Percentiles rank a stretch among this genome's conserved stretches.
Evolutionary conservation across 1,140 invertebrate genomes (phyloP).

Genomic region (Lineus longissimus): DNA sequence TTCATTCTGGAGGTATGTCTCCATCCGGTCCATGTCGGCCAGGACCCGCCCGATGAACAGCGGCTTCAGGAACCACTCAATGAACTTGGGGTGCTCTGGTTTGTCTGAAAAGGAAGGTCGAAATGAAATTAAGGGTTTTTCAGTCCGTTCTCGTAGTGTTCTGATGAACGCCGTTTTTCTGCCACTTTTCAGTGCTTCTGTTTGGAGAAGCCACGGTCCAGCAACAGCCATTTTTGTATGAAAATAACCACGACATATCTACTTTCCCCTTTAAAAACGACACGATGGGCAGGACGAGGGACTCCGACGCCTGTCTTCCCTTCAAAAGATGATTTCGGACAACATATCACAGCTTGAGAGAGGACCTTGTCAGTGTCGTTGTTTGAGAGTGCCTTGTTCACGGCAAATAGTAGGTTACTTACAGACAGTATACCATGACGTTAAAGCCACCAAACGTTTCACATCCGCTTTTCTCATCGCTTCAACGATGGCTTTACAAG

Average conservation of each 20-base stretch:
- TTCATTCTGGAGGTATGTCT: constrained; percentile 34
- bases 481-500: constrained; percentile 27
- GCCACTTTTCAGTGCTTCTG: too few relatives aligned
- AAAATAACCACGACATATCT: too few relatives aligned
- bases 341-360: too few relatives aligned
- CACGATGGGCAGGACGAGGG: too few relatives aligned
- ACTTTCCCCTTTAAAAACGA: too few relatives aligned
- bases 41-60: constrained; percentile 37
- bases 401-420: not conserved
- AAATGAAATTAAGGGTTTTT: not conserved
- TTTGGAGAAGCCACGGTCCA: too few relatives aligned
- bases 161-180: too few relatives aligned
- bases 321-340: too few relatives aligned
- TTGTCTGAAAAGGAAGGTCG: constrained; percentile 18
- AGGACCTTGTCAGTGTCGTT: too few relatives aligned
- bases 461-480: constrained; percentile 27
- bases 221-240: too few relatives aligned
- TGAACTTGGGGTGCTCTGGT: constrained; percentile 32
- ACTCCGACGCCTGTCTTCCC: not conserved
- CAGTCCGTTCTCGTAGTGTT: too few relatives aligned
- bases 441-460: constrained; percentile 28
- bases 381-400: too few relatives aligned
- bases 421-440: constrained; percentile 27
- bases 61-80: constrained; percentile 42
- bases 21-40: constrained; percentile 46